Base-by-base conservation (phyloP, 2,797 vertebrate genomes). In the Aulostomus chinensis region DNA sequence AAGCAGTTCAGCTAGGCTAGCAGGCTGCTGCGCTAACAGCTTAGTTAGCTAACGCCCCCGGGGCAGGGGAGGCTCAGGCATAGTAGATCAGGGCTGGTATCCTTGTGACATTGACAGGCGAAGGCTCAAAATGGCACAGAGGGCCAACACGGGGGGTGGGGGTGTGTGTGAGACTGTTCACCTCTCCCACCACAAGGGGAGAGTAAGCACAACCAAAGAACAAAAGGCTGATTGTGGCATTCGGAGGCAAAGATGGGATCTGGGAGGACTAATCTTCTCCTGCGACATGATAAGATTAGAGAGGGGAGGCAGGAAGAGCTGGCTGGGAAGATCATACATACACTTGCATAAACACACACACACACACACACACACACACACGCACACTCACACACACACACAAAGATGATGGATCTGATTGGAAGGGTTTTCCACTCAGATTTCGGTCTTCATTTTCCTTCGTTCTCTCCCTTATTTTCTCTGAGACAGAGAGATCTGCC, bases 281-380 rank as follows among this genome's bases (percentile, higher is more conserved):
- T 81, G 51, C 39, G 73, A 89, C 84, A 87, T 85, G 86, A 92
- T 91, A 84, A 88, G 90, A 91, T 91, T 89, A 90, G 81, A 80
- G 73, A 59, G 33, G 57, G 68, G 68, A 72, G 81, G 76, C 83
- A 84, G 86, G 84, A 87, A 87, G 69, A 76, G 75, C 79, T 76
- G 73, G 80, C 69, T 72, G 74, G 73, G 63, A 73, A 69, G 76
- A 83, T 84, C 77, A 75, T 73, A 77, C 65, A 64, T 37, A 59
- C 50, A 70, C 70, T 36, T 4, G 21, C 59, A 52, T 43, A 55
- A 35, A 69, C 65, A 69, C 61, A 60, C 56, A 35, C 30, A 41
- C 21, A 68, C 42, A 45, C 21, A 68, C 42, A 45, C 77, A 75
- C 75, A 77, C 65, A 64, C 35, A 59, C 50, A 70, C 70, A 33